These are phyloP conservation scores for Diogma glabrata DNA, from an alignment of 2,888 invertebrate genomes.

Conservation along the genomic window DNA sequence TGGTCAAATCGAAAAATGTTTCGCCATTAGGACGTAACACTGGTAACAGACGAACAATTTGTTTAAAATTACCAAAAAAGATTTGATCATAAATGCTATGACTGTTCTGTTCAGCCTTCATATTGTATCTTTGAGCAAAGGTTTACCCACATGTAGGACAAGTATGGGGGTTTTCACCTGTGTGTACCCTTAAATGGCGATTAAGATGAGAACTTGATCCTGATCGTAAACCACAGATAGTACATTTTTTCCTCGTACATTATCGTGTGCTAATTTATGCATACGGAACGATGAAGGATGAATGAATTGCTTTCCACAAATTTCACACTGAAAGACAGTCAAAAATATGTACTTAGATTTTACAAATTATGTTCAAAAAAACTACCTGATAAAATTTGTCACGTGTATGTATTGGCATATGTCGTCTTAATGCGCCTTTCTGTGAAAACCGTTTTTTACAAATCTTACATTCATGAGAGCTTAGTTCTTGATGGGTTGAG, in stretches of 20 bases:
- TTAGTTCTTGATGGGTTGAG: conserved; percentile 39
- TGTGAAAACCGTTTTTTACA: conserved; percentile 44
- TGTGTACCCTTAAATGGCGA: conserved; percentile 38
- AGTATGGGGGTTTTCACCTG: conserved; percentile 27
- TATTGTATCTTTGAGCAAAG: conserved; percentile 15
- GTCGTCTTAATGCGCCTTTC: conserved; percentile 41
- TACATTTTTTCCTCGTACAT: conserved; percentile 25
- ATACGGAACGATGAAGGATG: conserved; percentile 37
- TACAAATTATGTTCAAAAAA: too few species aligned
- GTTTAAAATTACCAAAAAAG: neutral
- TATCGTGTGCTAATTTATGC: conserved; percentile 34
- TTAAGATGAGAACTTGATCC: conserved; percentile 38
- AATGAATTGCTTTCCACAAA: conserved; percentile 36
- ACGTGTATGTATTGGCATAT: conserved; percentile 42
- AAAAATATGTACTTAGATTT: too few species aligned
- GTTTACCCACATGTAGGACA: conserved; percentile 19
- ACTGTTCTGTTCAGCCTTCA: neutral
- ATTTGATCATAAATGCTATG: neutral
- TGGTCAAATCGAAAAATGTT: neutral
- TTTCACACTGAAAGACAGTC: too few species aligned
- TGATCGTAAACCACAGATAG: conserved; percentile 34
- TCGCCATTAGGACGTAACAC: neutral
- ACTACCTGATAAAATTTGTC: conserved; percentile 34
- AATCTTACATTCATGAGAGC: conserved; percentile 38
- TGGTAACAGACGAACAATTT: neutral